phyloP scores from a whole-genome alignment of 2,888 invertebrate species.

The Myathropa florea region DNA sequence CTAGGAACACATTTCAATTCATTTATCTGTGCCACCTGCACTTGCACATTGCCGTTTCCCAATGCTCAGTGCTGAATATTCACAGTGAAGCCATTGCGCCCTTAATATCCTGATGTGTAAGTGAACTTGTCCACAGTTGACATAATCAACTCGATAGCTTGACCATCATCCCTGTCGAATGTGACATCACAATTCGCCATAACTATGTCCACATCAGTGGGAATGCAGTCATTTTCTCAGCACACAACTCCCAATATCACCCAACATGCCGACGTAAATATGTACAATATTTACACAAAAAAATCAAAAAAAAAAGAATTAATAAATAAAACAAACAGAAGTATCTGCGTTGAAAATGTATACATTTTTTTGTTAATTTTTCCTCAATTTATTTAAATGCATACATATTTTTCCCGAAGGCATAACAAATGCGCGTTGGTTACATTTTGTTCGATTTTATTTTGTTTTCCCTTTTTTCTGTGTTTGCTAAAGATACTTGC shows the following conservation, averaged over 20 bases:
- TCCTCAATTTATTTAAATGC: slow-evolving; percentile 55
- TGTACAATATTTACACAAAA: not conserved
- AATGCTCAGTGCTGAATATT: not conserved
- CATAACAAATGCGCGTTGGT: slow-evolving; percentile 49
- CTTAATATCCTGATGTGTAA: not conserved
- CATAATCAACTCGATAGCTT: slow-evolving; percentile 41
- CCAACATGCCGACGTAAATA: not conserved
- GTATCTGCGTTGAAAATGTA: not conserved
- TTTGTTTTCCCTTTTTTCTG: not conserved
- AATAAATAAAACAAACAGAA: not conserved
- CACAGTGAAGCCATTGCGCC: not conserved
- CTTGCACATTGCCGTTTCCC: not conserved
- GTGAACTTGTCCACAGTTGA: slow-evolving; percentile 19
- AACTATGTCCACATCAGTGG: not conserved
- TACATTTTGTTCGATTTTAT: slow-evolving; percentile 30
- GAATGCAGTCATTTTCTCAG: not conserved
- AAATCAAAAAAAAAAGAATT: not conserved
- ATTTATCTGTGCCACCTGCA: not conserved
- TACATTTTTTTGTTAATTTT: slow-evolving; percentile 1
- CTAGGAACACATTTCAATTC: not conserved
- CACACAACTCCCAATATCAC: not conserved
- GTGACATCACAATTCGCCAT: slow-evolving; percentile 40
- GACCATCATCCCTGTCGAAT: slow-evolving; percentile 18
- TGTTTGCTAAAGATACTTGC: not conserved
- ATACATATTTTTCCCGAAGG: slow-evolving; percentile 18